Evolutionary conservation across 1,140 invertebrate genomes (phyloP), one percentile per base, ranked within the genome.

Genomic region (Helicorthomorpha holstii): DNA sequence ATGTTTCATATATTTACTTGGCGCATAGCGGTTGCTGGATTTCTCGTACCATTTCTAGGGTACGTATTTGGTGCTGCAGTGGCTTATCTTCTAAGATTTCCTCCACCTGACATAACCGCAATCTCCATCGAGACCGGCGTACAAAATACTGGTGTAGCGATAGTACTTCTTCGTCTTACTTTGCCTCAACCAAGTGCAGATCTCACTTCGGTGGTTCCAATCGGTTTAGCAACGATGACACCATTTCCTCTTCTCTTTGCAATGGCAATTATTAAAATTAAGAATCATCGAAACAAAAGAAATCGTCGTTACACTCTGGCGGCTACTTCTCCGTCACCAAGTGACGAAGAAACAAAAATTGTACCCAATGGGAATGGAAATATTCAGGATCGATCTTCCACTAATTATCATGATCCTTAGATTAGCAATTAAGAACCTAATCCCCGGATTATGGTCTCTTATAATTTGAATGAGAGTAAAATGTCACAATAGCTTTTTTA

Each of bases 81-180:
- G 0, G 77, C 83, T 0, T 63, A 66, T 27, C 16, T 82, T 1
- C 73, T 76, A 14, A 69, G 73, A 43, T 82, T 85, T 64, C 64
- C 74, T 3, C 59, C 69, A 27, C 61, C 70, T 19, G 83, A 94
- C 61, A 69, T 79, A 4, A 69, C 90, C 1, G 86, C 91, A 1
- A 91, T 96, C 59, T 79, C 84, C 3, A 82, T 95, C 53, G 91
- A 96, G 71, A 91, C 89, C 16, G 91, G 91, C 41, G 80, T 95
- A 49, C 91, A 95, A 69, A 95, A 96, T 69, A 93, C 90, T 0
- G 91, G 90, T 21, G 86, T 94, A 56, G 76, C 87, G 0, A 90
- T 94, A 59, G 82, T 91, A 62, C 68, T 95, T 49, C 68, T 93
- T 19, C 57, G 68, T 53, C 57, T 71, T 26, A 67, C 73, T 0